Percentiles rank a stretch among this genome's conserved stretches.
Evolutionary conservation across 2,113 vertebrate genomes (phyloP).

Genomic region (Saccopteryx bilineata): DNA sequence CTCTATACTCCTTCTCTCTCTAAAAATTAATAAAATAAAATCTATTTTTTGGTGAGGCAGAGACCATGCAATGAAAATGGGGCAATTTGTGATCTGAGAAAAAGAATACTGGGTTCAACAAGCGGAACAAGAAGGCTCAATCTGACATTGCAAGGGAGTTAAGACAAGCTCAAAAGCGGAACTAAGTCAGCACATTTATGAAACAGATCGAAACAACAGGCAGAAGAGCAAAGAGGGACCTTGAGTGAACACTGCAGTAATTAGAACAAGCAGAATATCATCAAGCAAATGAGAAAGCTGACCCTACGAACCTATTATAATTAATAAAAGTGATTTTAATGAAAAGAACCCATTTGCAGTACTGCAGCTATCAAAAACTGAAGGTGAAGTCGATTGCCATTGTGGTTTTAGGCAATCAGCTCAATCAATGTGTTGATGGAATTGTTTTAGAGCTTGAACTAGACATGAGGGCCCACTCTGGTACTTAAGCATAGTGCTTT

Average conservation of each 20-base stretch:
- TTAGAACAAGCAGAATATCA: constrained; percentile 24
- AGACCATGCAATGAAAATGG: neutral
- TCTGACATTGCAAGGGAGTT: neutral
- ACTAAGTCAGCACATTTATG: neutral
- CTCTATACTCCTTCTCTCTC: too few relatives aligned
- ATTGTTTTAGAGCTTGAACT: neutral
- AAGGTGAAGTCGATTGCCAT: neutral
- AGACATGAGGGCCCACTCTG: too few relatives aligned
- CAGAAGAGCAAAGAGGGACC: neutral
- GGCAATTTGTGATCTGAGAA: neutral
- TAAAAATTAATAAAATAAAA: too few relatives aligned
- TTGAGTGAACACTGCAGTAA: neutral
- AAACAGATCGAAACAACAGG: neutral
- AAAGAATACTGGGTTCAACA: neutral
- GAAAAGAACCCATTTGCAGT: neutral
- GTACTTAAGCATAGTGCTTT: neutral
- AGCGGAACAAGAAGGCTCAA: neutral
- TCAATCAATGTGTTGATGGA: neutral
- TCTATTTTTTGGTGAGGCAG: neutral
- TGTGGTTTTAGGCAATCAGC: neutral
- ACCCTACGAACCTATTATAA: neutral
- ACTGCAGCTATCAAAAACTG: neutral
- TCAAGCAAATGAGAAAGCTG: neutral
- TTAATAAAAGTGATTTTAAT: constrained; percentile 36
- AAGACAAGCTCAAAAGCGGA: constrained; percentile 29